These are phyloP conservation scores for Catharus bicknelli DNA, from an alignment of 2,113 vertebrate species.

Conservation along the genomic window DNA sequence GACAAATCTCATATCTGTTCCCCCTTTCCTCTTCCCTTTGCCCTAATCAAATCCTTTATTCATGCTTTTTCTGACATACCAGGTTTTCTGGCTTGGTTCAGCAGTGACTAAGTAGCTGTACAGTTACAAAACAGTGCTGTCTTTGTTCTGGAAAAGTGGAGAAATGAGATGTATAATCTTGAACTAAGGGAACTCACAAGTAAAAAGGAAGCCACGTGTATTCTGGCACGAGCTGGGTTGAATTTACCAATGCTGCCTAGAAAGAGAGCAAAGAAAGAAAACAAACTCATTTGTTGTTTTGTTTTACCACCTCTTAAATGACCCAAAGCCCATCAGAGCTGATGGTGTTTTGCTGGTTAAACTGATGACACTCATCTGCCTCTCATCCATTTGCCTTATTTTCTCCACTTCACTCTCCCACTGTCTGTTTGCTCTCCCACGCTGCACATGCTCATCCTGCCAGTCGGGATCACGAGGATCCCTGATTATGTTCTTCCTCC, in stretches of 20 bases:
- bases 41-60: slow-evolving; percentile 55
- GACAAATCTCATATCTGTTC: not conserved
- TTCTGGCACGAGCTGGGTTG: not conserved
- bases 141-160: slow-evolving; percentile 43
- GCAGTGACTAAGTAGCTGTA: slow-evolving; percentile 27
- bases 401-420: not conserved
- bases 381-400: not conserved
- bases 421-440: not conserved
- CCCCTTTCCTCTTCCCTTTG: not conserved
- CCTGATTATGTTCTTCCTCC: not conserved
- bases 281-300: not conserved
- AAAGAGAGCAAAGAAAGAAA: not conserved
- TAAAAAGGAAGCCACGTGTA: not conserved
- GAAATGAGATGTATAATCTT: slow-evolving; percentile 24
- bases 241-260: not conserved
- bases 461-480: not conserved
- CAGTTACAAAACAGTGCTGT: slow-evolving; percentile 30
- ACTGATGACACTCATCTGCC: not conserved
- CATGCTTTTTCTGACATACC: slow-evolving; percentile 25
- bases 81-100: slow-evolving; percentile 3
- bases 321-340: not conserved
- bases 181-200: not conserved
- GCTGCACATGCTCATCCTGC: not conserved
- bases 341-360: not conserved
- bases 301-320: not conserved